A percentile compares a stretch with the other conserved stretches of the same genome.
These are phyloP conservation scores for Ceratoteleas bidentatus DNA, from an alignment of 1,140 invertebrate species.

Conservation along the genomic window DNA sequence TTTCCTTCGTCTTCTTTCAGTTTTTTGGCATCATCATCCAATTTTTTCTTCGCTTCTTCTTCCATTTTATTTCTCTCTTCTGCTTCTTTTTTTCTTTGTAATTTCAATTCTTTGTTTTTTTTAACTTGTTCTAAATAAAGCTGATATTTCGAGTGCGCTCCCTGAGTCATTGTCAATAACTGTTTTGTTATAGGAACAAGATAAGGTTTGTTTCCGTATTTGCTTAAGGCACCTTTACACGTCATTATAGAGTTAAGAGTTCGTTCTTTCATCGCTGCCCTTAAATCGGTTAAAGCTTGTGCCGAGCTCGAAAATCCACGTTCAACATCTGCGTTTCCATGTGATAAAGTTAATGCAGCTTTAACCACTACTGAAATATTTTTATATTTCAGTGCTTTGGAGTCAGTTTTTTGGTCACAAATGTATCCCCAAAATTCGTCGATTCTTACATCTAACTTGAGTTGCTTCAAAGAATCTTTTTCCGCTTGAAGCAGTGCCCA, in stretches of 20 bases:
- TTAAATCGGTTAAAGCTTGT: conserved; percentile 6
- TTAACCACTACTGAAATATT: neutral
- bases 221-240: neutral
- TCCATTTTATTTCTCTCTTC: conserved; percentile 3
- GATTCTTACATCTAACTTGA: neutral
- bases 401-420: neutral
- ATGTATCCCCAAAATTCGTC: neutral
- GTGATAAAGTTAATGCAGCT: neutral
- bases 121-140: conserved; percentile 3
- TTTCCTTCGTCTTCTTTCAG: conserved; percentile 3
- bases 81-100: conserved; percentile 1
- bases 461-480: neutral
- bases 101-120: neutral
- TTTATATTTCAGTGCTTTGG: neutral
- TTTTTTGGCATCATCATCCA: conserved; percentile 6
- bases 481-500: neutral
- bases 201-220: conserved; percentile 5
- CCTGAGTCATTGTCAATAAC: conserved; percentile 1
- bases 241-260: neutral
- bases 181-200: conserved; percentile 2
- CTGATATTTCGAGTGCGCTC: neutral
- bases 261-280: conserved; percentile 1
- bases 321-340: conserved; percentile 1
- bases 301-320: conserved; percentile 1
- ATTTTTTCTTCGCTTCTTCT: conserved; percentile 6